Percentiles rank a stretch among this genome's conserved stretches.
Evolutionary conservation across 2,797 vertebrate genomes (phyloP).

Genomic region (Gambusia yucatana): DNA sequence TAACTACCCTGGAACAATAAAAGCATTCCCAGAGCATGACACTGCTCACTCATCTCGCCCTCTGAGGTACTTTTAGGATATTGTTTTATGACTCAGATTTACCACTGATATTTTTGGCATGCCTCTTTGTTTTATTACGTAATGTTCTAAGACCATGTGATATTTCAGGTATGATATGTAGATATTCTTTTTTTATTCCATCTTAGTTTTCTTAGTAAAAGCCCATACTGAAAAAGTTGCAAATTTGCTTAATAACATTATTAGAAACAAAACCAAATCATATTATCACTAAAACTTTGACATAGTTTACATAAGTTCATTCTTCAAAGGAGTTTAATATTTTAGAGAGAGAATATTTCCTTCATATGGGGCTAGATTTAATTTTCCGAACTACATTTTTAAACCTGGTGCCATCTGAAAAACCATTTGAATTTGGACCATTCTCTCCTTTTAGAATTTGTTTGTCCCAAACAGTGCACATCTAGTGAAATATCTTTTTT

Average conservation of each 20-base stretch:
- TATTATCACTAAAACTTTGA: background rate
- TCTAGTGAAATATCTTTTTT: background rate
- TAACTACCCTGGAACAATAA: background rate
- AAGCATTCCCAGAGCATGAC: background rate
- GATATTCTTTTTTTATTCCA: background rate
- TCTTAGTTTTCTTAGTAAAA: background rate
- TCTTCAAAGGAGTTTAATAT: background rate
- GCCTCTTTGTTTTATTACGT: background rate
- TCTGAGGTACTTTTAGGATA: background rate
- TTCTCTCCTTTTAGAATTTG: background rate
- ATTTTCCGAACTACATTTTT: background rate
- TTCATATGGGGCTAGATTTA: background rate
- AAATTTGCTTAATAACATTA: background rate
- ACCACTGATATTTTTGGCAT: background rate
- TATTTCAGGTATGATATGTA: background rate
- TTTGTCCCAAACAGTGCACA: background rate
- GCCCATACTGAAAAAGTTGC: background rate
- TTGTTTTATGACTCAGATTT: background rate
- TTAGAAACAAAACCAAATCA: background rate
- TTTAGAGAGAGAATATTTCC: background rate
- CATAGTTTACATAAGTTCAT: background rate
- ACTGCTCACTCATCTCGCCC: background rate
- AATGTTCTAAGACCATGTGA: background rate
- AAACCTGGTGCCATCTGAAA: background rate
- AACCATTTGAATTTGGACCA: background rate